These are phyloP conservation scores for Mellilla xanthometata DNA, from an alignment of 2,888 invertebrate species.

Conservation along the genomic window DNA sequence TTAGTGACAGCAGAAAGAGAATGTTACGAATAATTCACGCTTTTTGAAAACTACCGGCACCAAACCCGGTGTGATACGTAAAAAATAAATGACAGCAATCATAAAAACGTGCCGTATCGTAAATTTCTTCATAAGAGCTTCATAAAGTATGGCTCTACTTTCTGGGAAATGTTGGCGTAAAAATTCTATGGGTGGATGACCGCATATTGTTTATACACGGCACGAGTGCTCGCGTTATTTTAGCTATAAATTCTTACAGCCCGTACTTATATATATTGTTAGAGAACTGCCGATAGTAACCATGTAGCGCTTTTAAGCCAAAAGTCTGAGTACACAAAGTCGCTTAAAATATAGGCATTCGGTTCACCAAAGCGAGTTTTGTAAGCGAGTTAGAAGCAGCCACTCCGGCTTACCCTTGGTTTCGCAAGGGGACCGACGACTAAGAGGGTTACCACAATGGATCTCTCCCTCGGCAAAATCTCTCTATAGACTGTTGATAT, in stretches of 20 bases:
- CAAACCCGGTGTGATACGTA: constrained; percentile 3
- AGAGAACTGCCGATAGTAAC: constrained; percentile 12
- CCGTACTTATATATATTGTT: constrained; percentile 20
- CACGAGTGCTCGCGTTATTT: constrained; percentile 13
- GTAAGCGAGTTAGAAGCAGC: constrained; percentile 52
- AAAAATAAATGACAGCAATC: constrained; percentile 24
- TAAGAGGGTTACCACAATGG: constrained; percentile 77
- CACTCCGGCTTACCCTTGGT: constrained; percentile 62
- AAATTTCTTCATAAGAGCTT: constrained; percentile 22
- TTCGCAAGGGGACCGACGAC: constrained; percentile 51
- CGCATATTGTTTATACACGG: constrained; percentile 18
- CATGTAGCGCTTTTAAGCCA: constrained; percentile 15
- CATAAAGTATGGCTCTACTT: constrained; percentile 26
- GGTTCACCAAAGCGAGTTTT: constrained; percentile 41
- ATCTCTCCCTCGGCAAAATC: constrained; percentile 68
- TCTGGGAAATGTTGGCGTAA: constrained; percentile 22
- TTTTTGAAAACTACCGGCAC: neutral
- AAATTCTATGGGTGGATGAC: constrained; percentile 25
- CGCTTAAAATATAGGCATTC: constrained; percentile 41
- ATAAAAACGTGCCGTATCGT: constrained; percentile 26
- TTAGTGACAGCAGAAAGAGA: constrained; percentile 3
- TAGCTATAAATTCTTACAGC: constrained; percentile 20
- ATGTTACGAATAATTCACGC: neutral
- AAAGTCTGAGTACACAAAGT: constrained; percentile 26
- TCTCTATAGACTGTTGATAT: constrained; percentile 39